These are phyloP conservation scores for Acanthurus lineatus DNA, from an alignment of 2,797 vertebrate genomes.

Conservation along the genomic window DNA sequence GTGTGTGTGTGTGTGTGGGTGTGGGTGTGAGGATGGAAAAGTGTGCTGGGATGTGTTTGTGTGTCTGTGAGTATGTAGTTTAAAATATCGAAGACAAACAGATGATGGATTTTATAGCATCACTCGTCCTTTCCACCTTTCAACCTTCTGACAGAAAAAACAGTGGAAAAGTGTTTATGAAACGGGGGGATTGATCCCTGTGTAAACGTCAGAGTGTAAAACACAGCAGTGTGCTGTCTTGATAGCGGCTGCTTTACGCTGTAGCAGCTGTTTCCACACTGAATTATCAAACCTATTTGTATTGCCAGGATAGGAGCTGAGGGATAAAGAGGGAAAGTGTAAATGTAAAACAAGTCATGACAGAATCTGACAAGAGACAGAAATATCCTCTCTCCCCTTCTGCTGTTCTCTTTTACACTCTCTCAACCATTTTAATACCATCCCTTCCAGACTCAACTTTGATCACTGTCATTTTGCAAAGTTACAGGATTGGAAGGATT, in stretches of 20 bases:
- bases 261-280: slow-evolving; percentile 70
- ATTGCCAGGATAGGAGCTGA: slow-evolving; percentile 63
- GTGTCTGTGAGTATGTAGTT: slow-evolving; percentile 35
- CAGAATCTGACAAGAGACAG: slow-evolving; percentile 81
- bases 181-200: neutral
- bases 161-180: neutral
- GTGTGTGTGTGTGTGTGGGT: slow-evolving; percentile 28
- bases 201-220: slow-evolving; percentile 12
- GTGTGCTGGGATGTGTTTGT: slow-evolving; percentile 43
- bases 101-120: slow-evolving; percentile 39
- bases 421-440: slow-evolving; percentile 78
- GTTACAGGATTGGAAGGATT: slow-evolving; percentile 78
- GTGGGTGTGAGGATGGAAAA: slow-evolving; percentile 27
- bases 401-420: slow-evolving; percentile 73
- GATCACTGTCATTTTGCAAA: slow-evolving; percentile 83
- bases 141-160: slow-evolving; percentile 13
- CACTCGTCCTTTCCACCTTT: slow-evolving; percentile 28
- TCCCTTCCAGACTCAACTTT: slow-evolving; percentile 82
- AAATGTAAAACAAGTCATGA: slow-evolving; percentile 84
- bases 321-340: slow-evolving; percentile 76
- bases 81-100: slow-evolving; percentile 52
- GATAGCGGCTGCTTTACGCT: slow-evolving; percentile 36
- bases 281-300: slow-evolving; percentile 72
- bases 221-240: slow-evolving; percentile 25
- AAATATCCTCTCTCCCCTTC: slow-evolving; percentile 68